Evolutionary conservation across 2,113 vertebrate species (phyloP), one percentile per base, ranked within the genome.

Genomic region (Chlorodrepanis virens): DNA sequence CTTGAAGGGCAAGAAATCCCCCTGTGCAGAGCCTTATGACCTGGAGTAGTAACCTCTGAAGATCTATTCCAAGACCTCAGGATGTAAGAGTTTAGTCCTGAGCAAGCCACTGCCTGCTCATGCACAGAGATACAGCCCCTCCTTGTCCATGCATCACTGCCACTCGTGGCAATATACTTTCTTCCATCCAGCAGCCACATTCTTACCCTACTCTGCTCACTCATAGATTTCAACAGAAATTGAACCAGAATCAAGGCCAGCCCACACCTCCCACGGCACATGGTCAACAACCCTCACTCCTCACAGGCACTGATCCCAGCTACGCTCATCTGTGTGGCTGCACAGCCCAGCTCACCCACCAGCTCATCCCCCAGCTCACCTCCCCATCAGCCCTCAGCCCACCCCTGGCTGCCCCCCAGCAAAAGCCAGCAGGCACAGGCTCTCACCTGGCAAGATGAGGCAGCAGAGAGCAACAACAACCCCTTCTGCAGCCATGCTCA

Each of bases 291-390:
- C 18, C 25, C 89, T 52, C 2, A 0, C 37, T 65, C n/a, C 33
- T 47, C 16, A 19, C 0, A 0, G 39, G 53, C 3, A 0, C 22
- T 0, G 4, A 83, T 71, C 31, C 78, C 85, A 40, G 39, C 25
- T 52, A 24, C 2, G 2, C 40, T 23, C 5, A 0, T 21, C 61
- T 53, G 53, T 0, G 3, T 39, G 52, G 20, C 50, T 2, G 3
- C 47, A 33, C 23, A 33, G 54, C n/a, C 54, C 1, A 7, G 59
- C 39, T 80, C 54, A 56, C 9, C 10, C 0, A 1, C 40, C 4
- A 40, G 15, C 56, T 71, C 56, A 61, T 15, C 20, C 31, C 13
- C 14, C 31, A 74, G 33, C 50, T 82, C 44, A n/a, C 2, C 31
- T 12, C 25, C 20, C 8, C 75, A 1, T 10, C 39, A 77, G 78